These are phyloP conservation scores for Lophochroa leadbeateri DNA, from an alignment of 2,113 vertebrate genomes.

Conservation along the genomic window DNA sequence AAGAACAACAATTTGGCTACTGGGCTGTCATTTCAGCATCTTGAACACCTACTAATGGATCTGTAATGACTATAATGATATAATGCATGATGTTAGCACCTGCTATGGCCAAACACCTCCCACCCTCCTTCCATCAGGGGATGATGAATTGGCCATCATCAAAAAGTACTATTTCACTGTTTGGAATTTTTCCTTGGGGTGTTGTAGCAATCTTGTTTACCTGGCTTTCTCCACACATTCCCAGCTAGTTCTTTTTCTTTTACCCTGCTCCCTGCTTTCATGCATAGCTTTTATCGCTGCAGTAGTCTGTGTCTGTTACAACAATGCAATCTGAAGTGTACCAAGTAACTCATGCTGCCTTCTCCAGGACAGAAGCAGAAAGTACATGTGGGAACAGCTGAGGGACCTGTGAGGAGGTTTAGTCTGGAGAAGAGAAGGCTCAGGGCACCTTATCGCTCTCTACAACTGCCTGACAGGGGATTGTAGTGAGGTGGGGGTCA, in stretches of 20 bases:
- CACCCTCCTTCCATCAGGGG: slow-evolving; percentile 18
- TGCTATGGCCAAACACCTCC: slow-evolving; percentile 34
- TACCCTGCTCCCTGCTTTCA: neutral
- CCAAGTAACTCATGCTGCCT: rapidly evolving
- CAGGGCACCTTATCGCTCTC: neutral
- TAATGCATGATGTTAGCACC: slow-evolving; percentile 17
- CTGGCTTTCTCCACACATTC: neutral
- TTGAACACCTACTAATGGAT: slow-evolving; percentile 67
- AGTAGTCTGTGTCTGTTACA: neutral
- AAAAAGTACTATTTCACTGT: neutral
- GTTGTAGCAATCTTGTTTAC: neutral
- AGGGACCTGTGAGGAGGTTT: neutral
- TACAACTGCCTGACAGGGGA: neutral
- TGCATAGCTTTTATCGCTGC: neutral
- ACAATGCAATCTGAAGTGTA: neutral
- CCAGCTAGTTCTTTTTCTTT: neutral
- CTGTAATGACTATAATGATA: slow-evolving; percentile 71
- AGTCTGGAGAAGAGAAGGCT: neutral
- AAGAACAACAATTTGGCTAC: slow-evolving; percentile 51
- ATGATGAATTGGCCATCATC: slow-evolving; percentile 23
- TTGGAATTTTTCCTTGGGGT: neutral
- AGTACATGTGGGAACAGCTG: neutral
- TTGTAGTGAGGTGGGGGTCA: neutral
- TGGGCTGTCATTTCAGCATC: slow-evolving; percentile 59
- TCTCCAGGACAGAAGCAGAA: neutral